A percentile compares a stretch with the other conserved stretches of the same genome.
phyloP scores from a whole-genome alignment of 1,140 invertebrate species.

The Bombus consobrinus region DNA sequence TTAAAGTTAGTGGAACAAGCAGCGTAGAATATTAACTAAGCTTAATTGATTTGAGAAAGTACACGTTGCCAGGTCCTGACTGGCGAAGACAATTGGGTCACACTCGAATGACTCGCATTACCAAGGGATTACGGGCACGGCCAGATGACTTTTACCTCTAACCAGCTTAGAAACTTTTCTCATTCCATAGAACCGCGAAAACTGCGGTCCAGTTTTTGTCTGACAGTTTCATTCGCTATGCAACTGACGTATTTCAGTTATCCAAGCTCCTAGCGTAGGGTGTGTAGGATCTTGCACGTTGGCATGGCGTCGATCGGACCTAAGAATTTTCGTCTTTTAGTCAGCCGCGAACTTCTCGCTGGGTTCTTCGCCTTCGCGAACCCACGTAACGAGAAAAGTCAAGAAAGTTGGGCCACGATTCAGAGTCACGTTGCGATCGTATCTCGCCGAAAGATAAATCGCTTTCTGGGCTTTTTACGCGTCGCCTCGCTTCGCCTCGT shows the following conservation, averaged over 20 bases:
- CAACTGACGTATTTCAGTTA: slow-evolving; percentile 64
- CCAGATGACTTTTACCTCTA: slow-evolving; percentile 61
- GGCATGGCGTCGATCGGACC: slow-evolving; percentile 33
- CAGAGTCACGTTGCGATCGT: slow-evolving; percentile 60
- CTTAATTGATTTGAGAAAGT: slow-evolving; percentile 44
- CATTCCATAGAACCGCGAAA: slow-evolving; percentile 50
- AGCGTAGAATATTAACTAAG: slow-evolving; percentile 24
- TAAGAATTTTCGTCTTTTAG: slow-evolving; percentile 53
- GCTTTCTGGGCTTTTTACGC: slow-evolving; percentile 61
- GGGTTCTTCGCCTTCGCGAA: slow-evolving; percentile 11
- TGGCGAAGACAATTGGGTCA: slow-evolving; percentile 44
- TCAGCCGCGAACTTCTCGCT: slow-evolving; percentile 35
- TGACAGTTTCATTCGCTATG: slow-evolving; percentile 61
- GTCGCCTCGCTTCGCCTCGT: slow-evolving; percentile 21
- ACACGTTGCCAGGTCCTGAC: neutral
- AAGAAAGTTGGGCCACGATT: slow-evolving; percentile 48
- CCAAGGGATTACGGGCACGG: slow-evolving; percentile 56
- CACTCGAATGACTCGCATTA: slow-evolving; percentile 58
- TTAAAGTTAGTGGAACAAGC: neutral
- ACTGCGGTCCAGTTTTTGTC: slow-evolving; percentile 29
- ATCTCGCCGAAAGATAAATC: slow-evolving; percentile 63
- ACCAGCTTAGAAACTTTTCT: slow-evolving; percentile 67
- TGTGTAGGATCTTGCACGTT: neutral
- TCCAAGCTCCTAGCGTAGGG: slow-evolving; percentile 19
- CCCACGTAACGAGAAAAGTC: slow-evolving; percentile 37